Conservation (phyloP, 1,140 invertebrate species). For the Bombus breviceps region DNA sequence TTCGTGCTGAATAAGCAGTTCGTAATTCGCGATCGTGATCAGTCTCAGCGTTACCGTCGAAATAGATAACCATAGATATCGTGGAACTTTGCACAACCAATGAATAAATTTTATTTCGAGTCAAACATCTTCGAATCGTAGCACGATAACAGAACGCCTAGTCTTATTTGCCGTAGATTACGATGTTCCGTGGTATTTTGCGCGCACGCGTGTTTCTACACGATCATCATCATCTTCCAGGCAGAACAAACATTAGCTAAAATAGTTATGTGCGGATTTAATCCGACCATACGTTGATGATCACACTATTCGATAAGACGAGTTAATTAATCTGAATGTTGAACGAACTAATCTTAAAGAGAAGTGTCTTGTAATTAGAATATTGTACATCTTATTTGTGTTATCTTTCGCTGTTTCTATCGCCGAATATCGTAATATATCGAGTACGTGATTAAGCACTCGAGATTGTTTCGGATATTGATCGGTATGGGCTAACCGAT, state of each 20-base stretch:
- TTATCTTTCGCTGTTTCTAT: not conserved
- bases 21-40: conserved; percentile 26
- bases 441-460: conserved; percentile 7
- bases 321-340: no score
- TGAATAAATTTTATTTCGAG: conserved; percentile 22
- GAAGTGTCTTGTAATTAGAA: not conserved
- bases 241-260: not conserved
- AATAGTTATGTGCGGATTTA: not conserved
- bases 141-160: conserved; percentile 23
- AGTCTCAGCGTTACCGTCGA: not conserved
- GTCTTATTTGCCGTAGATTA: conserved; percentile 46
- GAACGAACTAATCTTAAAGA: not conserved
- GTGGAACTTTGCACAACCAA: not conserved
- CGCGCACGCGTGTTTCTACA: conserved; percentile 15
- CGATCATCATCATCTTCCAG: not conserved
- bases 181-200: not conserved
- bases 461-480: conserved; percentile 8
- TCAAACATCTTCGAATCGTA: conserved; percentile 6
- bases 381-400: not conserved
- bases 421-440: not conserved
- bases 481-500: conserved; percentile 12
- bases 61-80: not conserved
- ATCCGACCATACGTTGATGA: not conserved
- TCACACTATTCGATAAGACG: no score
- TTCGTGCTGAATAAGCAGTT: conserved; percentile 12